Base-by-base conservation (phyloP, 2,797 vertebrate species). In the Enteromius anoplus region DNA sequence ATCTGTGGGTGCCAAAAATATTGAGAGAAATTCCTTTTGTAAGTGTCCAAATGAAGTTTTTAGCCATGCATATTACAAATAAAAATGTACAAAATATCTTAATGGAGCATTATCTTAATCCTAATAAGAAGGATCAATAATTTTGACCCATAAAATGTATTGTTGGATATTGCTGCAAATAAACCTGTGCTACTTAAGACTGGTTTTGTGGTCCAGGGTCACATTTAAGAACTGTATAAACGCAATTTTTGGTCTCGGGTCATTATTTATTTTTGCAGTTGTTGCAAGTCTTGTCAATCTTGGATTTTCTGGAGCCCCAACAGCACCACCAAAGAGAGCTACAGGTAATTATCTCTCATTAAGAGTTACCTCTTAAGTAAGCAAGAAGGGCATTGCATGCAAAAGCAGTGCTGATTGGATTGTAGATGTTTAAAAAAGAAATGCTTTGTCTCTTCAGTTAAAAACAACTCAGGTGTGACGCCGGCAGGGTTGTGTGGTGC, bases 401-500 rank as follows among this genome's bases (percentile, higher is more conserved):
- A 7, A 55, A 76, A 62, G 8, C 17, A 75, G 11, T 15, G 23
- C 15, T 10, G 14, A 55, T 17, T 68, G 17, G 23, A 66, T 75
- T 78, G 14, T 34, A 69, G 6, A 19, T 7, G 4, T 10, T 69
- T 64, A 64, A 29, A 32, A 34, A 65, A 34, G 0, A 26, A 66
- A 49, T 5, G 47, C 21, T 80, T 32, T 55, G 55, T 62, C 85
- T 72, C 92, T 90, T 84, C 89, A 99, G 98, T 97, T 89, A 97
- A 96, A 91, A 94, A 95, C 90, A 95, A 95, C 90, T 96, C 97
- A 53, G 97, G 97, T 90, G 96, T 97, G 86, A 97, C 95, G 77
- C 97, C 97, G 75, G 94, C 95, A 65, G 95, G 95, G 42, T 94
- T 96, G 93, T 99, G 98, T 91, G 98, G 98, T 86, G 91, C 95